These are phyloP conservation scores for Sminthurinus signatus DNA, from an alignment of 1,140 invertebrate species.

Conservation along the genomic window DNA sequence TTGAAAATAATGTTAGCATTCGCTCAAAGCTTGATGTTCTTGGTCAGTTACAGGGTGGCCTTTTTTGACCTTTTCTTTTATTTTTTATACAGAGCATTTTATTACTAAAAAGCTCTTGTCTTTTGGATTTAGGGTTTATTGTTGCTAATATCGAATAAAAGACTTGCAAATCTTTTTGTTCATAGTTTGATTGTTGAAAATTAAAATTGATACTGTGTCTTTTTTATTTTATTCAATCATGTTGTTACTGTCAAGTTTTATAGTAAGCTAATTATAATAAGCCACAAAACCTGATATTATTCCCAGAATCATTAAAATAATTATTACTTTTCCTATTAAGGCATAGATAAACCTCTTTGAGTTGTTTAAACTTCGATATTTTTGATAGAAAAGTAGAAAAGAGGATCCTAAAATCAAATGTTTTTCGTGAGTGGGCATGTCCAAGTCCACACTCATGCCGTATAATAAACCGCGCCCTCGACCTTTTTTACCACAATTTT, in stretches of 20 bases:
- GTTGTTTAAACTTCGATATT: background rate
- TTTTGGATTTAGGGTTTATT: background rate
- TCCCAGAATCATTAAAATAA: background rate
- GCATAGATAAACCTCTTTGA: background rate
- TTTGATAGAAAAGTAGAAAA: background rate
- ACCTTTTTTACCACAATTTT: too few species aligned
- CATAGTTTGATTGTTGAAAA: background rate
- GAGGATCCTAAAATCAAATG: background rate
- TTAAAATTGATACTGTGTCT: background rate
- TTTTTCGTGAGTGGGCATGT: background rate
- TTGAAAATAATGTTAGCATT: conserved; percentile 18
- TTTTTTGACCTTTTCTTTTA: conserved; percentile 1
- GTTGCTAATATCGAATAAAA: background rate
- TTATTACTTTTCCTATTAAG: background rate
- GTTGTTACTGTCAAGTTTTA: background rate
- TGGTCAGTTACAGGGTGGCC: conserved; percentile 18
- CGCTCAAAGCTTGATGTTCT: conserved; percentile 13
- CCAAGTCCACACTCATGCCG: too few species aligned
- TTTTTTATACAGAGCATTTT: background rate
- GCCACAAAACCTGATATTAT: too few species aligned
- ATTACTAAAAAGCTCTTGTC: background rate
- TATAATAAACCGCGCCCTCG: too few species aligned
- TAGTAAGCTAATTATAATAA: background rate
- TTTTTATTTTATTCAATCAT: background rate
- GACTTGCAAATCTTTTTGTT: too few species aligned